phyloP scores from a whole-genome alignment of 2,888 invertebrate species.

The Cheiracanthium punctorium region DNA sequence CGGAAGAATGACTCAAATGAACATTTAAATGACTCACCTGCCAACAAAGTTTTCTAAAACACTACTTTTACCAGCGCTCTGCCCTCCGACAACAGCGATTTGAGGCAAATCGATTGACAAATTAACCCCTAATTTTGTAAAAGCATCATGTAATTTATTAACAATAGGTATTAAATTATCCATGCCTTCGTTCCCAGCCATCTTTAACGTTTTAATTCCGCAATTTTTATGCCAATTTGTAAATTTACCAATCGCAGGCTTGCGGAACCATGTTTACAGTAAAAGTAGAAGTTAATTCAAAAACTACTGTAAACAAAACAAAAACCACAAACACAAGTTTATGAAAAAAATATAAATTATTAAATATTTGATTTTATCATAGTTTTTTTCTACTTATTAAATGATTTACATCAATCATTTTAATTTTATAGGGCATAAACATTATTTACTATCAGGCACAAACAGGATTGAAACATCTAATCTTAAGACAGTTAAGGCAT shows the following conservation, averaged over 20 bases:
- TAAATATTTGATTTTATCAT: no score
- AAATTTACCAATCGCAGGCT: slow-evolving; percentile 46
- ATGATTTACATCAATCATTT: no score
- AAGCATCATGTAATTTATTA: slow-evolving; percentile 99
- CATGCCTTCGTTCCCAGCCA: slow-evolving; percentile 82
- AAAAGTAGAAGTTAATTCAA: no score
- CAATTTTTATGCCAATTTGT: slow-evolving; percentile 1
- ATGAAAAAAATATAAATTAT: no score
- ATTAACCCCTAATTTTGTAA: slow-evolving; percentile 97
- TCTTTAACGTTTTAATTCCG: slow-evolving; percentile 12
- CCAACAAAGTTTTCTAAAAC: slow-evolving; percentile 99
- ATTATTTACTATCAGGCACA: no score
- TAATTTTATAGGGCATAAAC: no score
- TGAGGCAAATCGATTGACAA: slow-evolving; percentile 99
- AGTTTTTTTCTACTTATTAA: no score
- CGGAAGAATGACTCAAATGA: no score
- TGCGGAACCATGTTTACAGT: slow-evolving; percentile 56
- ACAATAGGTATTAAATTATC: slow-evolving; percentile 99
- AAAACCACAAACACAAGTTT: no score
- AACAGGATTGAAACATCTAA: no score
- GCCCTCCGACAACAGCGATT: slow-evolving; percentile 99
- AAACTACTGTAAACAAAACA: no score
- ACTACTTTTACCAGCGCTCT: slow-evolving; percentile 99
- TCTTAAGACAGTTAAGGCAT: no score
- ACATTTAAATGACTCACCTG: slow-evolving; percentile 84